Base-by-base conservation (phyloP, 2,888 invertebrate species). In the Crepidodera aurea region DNA sequence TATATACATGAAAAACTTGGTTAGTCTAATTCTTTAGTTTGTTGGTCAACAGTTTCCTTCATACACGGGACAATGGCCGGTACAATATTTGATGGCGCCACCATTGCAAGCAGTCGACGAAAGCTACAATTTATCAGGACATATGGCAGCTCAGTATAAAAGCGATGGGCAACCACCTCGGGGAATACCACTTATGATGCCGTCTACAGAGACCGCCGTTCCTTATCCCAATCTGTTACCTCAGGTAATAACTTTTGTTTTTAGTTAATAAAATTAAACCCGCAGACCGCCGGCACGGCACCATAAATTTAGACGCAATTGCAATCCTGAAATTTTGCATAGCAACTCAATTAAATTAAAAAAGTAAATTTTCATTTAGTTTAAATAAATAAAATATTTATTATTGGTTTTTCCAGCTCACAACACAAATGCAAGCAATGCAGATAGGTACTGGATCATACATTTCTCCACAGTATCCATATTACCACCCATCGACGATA, bases 401-500 rank as follows among this genome's bases (percentile, higher is more conserved):
- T n/a, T n/a, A n/a, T n/a, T n/a, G n/a, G n/a, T n/a, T n/a, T n/a
- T 75, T 75, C 40, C 88, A 90, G 82, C 82, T 91, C 77, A 86
- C 90, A 70, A 88, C 91, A 75, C 89, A 89, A 80, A 87, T 89
- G 87, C 85, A 86, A 70, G 84, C 80, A 51, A 77, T 81, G 77
- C 79, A 80, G 65, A 66, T 81, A 54, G 73, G 79, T 53, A 73
- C 78, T 22, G 77, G 75, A 44, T 76, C 78, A 88, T 93, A 92
- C 84, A 91, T 92, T 82, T 86, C 90, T 79, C 90, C 90, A 83
- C 85, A 86, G 75, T 91, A 90, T 84, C 89, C 89, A 80, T 82
- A 87, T 80, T 88, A 88, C 69, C 88, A 88, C 71, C 89, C 88
- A 76, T 88, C 90, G 79, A 89, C 90, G 80, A 90, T 93, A 84